These are phyloP conservation scores for Augochlora pura DNA, from an alignment of 1,140 invertebrate species.

Conservation along the genomic window DNA sequence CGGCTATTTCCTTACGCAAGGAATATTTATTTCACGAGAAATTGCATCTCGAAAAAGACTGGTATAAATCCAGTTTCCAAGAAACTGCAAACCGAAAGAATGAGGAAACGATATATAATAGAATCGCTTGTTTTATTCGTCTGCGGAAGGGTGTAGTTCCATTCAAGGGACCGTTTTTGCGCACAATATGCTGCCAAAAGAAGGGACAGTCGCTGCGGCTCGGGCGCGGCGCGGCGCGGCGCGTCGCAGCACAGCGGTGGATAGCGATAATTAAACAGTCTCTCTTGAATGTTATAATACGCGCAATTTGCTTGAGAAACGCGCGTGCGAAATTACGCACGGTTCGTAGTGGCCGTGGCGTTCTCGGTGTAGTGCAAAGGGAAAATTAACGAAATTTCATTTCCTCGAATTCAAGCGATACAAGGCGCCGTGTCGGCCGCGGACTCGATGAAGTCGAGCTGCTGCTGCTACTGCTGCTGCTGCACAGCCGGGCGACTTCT, in stretches of 20 bases:
- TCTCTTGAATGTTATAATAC: constrained; percentile 49
- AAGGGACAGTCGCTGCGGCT: constrained; percentile 3
- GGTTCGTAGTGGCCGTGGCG: not conserved
- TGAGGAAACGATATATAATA: too few relatives aligned
- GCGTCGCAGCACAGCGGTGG: not conserved
- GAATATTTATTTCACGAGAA: too few relatives aligned
- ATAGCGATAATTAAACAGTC: constrained; percentile 57
- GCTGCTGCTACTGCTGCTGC: not conserved
- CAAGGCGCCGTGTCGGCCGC: not conserved
- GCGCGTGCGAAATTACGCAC: constrained; percentile 51
- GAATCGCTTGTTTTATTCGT: too few relatives aligned
- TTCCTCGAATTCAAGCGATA: constrained; percentile 48
- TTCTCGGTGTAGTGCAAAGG: not conserved
- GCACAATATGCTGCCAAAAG: constrained; percentile 18
- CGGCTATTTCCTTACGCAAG: too few relatives aligned
- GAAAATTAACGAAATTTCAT: constrained; percentile 65
- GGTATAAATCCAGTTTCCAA: too few relatives aligned
- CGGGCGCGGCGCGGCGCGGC: too few relatives aligned
- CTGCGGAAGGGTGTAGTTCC: too few relatives aligned
- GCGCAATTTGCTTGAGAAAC: constrained; percentile 62
- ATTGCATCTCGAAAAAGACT: too few relatives aligned
- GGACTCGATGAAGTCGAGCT: constrained; percentile 39
- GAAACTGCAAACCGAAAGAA: too few relatives aligned
- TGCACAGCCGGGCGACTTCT: constrained; percentile 40
- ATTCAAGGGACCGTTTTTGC: not conserved